Conservation (phyloP, 2,113 vertebrate genomes). For the Proteles cristata region DNA sequence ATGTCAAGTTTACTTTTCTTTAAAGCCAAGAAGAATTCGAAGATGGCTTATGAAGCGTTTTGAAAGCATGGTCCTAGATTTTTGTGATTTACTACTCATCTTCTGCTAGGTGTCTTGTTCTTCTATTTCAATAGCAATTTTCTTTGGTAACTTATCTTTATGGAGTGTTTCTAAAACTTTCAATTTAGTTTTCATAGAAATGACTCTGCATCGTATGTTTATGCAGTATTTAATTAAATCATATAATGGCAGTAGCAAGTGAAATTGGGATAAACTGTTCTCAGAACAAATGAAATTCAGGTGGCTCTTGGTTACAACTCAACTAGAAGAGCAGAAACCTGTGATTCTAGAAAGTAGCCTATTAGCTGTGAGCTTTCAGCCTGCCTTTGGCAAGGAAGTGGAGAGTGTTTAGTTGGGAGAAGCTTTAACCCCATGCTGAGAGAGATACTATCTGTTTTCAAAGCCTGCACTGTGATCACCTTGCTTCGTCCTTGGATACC, state of each 20-base stretch:
- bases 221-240: conserved; percentile 37
- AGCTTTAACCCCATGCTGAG: not conserved
- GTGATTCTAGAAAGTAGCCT: not conserved
- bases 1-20: not conserved
- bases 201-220: not conserved
- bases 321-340: not conserved
- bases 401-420: not conserved
- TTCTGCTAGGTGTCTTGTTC: conserved; percentile 4
- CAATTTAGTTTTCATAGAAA: conserved; percentile 16
- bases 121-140: conserved; percentile 16
- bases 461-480: not conserved
- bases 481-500: not conserved
- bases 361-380: not conserved
- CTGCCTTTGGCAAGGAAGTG: not conserved
- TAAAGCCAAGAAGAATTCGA: not conserved
- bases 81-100: not conserved
- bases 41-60: not conserved
- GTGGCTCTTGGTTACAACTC: not conserved
- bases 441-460: not conserved
- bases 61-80: not conserved
- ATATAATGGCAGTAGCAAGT: not conserved
- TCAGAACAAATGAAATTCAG: not conserved
- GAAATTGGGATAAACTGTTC: not conserved
- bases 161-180: conserved; percentile 11
- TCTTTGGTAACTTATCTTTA: conserved; percentile 24